phyloP scores from a whole-genome alignment of 2,888 invertebrate genomes.

The Polymixis lichenea region DNA sequence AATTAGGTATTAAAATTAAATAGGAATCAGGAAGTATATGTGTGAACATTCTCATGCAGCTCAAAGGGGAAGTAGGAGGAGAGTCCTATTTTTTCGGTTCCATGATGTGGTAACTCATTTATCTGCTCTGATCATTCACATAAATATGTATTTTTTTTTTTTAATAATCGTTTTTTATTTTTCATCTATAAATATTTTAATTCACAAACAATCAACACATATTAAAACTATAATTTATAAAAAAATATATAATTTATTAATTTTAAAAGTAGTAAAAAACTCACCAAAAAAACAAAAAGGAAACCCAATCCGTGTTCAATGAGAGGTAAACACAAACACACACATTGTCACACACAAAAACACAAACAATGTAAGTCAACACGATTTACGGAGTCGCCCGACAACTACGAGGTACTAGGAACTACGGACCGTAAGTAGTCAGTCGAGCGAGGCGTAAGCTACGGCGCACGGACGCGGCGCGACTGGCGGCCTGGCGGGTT shows the following conservation, averaged over 20 bases:
- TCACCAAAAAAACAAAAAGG: conserved; percentile 61
- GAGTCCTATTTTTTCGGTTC: neutral
- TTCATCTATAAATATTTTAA: neutral
- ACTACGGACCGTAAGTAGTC: conserved; percentile 17
- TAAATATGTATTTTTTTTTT: neutral
- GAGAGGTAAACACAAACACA: conserved; percentile 58
- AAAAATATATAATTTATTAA: neutral
- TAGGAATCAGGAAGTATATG: neutral
- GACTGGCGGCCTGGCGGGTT: conserved; percentile 49
- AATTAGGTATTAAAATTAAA: conserved; percentile 4
- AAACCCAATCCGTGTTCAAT: conserved; percentile 64
- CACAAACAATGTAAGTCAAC: conserved; percentile 60
- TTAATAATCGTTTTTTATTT: no score
- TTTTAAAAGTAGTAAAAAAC: conserved; percentile 38
- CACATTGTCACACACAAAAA: conserved; percentile 68
- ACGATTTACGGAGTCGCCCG: conserved; percentile 39
- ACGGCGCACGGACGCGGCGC: conserved; percentile 45
- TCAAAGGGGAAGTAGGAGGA: neutral
- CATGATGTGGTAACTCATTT: no score
- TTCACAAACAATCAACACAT: neutral
- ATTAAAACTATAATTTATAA: neutral
- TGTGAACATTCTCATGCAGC: neutral
- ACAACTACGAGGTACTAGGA: conserved; percentile 29
- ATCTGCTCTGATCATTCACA: no score
- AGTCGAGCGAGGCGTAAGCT: conserved; percentile 15